Conservation (phyloP, 2,797 vertebrate genomes). For the Thalassophryne amazonica region DNA sequence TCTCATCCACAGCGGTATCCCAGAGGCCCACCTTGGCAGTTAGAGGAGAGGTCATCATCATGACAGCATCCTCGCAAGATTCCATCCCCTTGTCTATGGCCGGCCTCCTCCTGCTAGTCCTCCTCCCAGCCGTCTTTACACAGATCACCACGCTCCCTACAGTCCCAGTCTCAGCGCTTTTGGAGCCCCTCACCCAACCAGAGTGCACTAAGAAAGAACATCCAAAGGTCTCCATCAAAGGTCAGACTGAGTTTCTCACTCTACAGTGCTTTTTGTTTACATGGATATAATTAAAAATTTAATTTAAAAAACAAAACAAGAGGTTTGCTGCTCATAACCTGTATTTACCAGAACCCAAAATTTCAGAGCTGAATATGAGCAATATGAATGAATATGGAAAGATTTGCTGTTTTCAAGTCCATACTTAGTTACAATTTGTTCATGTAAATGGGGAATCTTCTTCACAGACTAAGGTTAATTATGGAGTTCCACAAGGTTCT, state of each 20-base stretch:
- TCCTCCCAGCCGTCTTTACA: constrained; percentile 58
- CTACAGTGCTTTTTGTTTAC: neutral
- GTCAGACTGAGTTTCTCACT: constrained; percentile 70
- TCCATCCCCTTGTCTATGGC: constrained; percentile 78
- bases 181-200: constrained; percentile 49
- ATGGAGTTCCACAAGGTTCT: no score
- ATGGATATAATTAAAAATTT: no score
- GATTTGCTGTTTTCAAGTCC: no score
- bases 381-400: no score
- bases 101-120: constrained; percentile 80
- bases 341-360: no score
- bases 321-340: no score
- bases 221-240: constrained; percentile 89
- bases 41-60: constrained; percentile 86
- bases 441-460: no score
- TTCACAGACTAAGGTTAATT: no score
- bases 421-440: no score
- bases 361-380: no score
- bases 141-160: constrained; percentile 68
- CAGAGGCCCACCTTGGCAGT: constrained; percentile 81
- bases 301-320: no score
- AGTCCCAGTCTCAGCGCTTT: constrained; percentile 21
- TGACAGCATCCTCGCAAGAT: constrained; percentile 84
- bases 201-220: constrained; percentile 88
- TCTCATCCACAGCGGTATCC: constrained; percentile 74